Conservation (phyloP, 2,888 invertebrate species). For the Athalia rosae region DNA sequence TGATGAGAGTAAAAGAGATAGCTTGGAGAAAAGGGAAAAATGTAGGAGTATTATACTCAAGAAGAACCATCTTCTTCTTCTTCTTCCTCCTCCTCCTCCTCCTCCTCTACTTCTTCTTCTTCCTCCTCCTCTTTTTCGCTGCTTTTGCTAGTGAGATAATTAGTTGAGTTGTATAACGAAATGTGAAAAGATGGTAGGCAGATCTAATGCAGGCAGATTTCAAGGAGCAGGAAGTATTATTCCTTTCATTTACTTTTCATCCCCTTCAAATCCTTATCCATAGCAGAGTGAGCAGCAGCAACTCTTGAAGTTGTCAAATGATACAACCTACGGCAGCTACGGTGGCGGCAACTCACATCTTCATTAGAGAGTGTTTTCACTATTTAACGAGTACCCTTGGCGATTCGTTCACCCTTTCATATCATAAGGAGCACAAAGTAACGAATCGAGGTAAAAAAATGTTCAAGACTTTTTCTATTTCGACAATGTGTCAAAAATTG, state of each 20-base stretch:
- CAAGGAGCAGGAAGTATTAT: background rate
- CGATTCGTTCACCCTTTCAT: too few species aligned
- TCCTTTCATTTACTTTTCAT: slow-evolving; percentile 5
- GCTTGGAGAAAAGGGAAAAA: background rate
- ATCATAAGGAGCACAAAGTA: too few species aligned
- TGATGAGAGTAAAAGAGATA: background rate
- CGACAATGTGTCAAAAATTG: too few species aligned
- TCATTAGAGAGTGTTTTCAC: background rate
- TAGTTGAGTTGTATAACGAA: slow-evolving; percentile 27
- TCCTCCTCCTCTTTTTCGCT: too few species aligned
- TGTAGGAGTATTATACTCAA: background rate
- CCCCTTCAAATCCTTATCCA: background rate
- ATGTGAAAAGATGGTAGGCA: slow-evolving; percentile 20
- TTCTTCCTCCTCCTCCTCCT: too few species aligned
- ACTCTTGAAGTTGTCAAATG: slow-evolving; percentile 18
- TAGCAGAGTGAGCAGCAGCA: background rate
- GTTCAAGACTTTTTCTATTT: too few species aligned
- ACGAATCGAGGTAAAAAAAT: too few species aligned
- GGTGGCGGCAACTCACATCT: background rate
- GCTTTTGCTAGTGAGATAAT: slow-evolving; percentile 12
- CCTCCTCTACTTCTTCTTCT: too few species aligned
- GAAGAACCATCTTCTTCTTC: too few species aligned
- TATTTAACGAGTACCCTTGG: too few species aligned
- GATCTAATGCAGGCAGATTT: background rate
- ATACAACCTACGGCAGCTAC: background rate